Percentiles rank a stretch among this genome's conserved stretches.
Evolutionary conservation across 2,888 invertebrate genomes (phyloP).

Genomic region (Sarcophaga variegata): DNA sequence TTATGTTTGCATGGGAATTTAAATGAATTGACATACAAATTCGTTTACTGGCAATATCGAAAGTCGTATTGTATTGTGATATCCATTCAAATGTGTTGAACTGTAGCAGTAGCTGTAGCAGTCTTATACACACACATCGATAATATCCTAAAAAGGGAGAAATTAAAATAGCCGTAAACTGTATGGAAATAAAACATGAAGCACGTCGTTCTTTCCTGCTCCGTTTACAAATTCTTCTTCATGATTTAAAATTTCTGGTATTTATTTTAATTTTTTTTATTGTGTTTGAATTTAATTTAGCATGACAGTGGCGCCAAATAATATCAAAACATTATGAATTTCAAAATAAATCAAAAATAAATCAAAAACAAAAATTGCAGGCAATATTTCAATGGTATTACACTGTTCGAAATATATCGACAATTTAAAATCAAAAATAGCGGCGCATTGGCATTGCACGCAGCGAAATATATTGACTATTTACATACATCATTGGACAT

Average conservation of each 20-base stretch:
- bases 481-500: too few relatives aligned
- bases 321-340: constrained; percentile 70
- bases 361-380: constrained; percentile 29
- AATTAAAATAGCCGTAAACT: constrained; percentile 37
- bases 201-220: constrained; percentile 35
- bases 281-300: neutral
- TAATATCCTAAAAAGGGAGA: constrained; percentile 32
- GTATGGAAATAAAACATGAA: neutral
- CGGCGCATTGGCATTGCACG: too few relatives aligned
- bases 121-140: neutral
- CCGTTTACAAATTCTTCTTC: neutral
- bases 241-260: neutral
- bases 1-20: constrained; percentile 7
- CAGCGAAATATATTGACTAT: too few relatives aligned
- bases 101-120: neutral
- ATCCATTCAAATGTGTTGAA: constrained; percentile 40
- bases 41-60: constrained; percentile 5
- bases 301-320: constrained; percentile 70
- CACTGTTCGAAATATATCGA: constrained; percentile 12
- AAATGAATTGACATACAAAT: constrained; percentile 39
- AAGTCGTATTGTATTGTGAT: constrained; percentile 3
- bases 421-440: too few relatives aligned
- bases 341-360: constrained; percentile 4
- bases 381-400: neutral
- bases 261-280: too few relatives aligned